Evolutionary conservation across 1,140 invertebrate species (phyloP).

Genomic region (Eulimnadia texana): DNA sequence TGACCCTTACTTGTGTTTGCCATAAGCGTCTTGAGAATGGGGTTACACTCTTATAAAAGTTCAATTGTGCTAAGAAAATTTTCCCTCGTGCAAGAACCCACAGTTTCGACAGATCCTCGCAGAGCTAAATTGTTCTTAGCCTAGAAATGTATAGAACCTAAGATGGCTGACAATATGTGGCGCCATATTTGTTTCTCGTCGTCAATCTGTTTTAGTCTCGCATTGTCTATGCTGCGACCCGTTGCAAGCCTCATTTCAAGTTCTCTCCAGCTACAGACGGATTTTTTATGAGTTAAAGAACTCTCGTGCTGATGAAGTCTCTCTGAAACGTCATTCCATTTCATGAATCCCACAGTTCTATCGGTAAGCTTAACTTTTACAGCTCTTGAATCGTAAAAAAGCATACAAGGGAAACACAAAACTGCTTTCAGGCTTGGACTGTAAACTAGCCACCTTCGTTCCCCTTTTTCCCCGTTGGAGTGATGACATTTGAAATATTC

Average conservation of each 20-base stretch:
- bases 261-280: background rate
- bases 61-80: background rate
- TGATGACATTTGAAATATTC: background rate
- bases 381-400: background rate
- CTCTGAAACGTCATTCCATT: background rate
- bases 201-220: background rate
- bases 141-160: background rate
- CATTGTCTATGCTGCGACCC: background rate
- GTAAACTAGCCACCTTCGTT: background rate
- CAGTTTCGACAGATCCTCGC: background rate
- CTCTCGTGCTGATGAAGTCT: background rate
- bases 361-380: background rate
- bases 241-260: background rate
- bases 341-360: background rate
- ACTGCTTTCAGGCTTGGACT: background rate
- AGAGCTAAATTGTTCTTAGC: background rate
- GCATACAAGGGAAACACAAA: background rate
- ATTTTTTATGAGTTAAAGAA: background rate
- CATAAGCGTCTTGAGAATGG: background rate
- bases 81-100: background rate
- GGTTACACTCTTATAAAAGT: background rate
- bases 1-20: background rate
- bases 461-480: background rate
- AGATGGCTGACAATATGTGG: background rate
- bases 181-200: background rate